These are phyloP conservation scores for Calidris pygmaea DNA, from an alignment of 2,113 vertebrate genomes.

Conservation along the genomic window DNA sequence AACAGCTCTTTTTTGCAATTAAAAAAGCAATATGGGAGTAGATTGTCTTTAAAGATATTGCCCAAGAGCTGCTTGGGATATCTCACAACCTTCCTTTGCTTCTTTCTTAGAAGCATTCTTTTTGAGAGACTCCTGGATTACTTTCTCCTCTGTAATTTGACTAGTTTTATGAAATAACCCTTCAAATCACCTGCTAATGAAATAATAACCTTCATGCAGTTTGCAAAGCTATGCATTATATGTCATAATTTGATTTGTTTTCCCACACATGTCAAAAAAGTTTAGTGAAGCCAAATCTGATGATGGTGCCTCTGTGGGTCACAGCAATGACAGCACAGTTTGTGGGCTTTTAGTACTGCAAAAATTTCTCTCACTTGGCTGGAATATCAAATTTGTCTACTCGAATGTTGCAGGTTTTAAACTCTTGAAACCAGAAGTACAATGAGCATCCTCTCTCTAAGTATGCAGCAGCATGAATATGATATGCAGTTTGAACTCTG, in stretches of 20 bases:
- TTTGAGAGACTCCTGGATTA: not conserved
- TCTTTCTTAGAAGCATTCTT: not conserved
- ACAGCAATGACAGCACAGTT: rapidly evolving
- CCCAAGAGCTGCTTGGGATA: not conserved
- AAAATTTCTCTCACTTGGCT: not conserved
- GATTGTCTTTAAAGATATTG: not conserved
- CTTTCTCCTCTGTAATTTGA: not conserved
- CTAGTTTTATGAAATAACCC: not conserved
- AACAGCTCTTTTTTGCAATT: not conserved
- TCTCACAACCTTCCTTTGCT: not conserved
- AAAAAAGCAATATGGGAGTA: rapidly evolving
- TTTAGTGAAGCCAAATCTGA: not conserved
- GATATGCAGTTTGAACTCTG: not conserved
- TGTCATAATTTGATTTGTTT: not conserved
- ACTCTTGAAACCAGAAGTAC: not conserved
- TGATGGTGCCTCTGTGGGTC: not conserved
- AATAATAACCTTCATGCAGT: not conserved
- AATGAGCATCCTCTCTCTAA: not conserved
- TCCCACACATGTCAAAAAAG: not conserved
- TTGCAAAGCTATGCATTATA: not conserved
- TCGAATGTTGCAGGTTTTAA: not conserved
- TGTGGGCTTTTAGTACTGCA: not conserved
- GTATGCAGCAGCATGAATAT: not conserved
- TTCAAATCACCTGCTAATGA: not conserved
- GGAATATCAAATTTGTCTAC: not conserved